Conservation (phyloP, 2,888 invertebrate species). For the Tiphia femorata region DNA sequence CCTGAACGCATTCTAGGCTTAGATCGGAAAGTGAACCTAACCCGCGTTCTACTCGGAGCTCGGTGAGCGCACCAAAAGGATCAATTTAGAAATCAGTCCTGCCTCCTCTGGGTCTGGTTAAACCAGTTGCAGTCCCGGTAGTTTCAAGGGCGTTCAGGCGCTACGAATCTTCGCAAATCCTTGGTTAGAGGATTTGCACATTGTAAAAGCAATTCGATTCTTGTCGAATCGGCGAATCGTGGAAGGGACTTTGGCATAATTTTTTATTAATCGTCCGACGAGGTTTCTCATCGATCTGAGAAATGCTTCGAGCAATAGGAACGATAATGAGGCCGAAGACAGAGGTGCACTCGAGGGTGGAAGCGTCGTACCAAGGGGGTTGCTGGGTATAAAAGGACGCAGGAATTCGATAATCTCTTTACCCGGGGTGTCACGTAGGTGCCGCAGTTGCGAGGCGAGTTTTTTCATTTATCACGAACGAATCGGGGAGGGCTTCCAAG, state of each 20-base stretch:
- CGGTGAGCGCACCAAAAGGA: slow-evolving; percentile 21
- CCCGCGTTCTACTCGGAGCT: no score
- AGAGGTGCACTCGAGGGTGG: not conserved
- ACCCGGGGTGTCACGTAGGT: slow-evolving; percentile 48
- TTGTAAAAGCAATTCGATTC: slow-evolving; percentile 10
- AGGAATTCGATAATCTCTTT: slow-evolving; percentile 52
- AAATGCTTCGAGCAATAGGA: no score
- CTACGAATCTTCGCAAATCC: slow-evolving; percentile 11
- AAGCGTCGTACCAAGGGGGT: slow-evolving; percentile 4
- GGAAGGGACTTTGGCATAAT: no score
- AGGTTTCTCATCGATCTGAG: no score
- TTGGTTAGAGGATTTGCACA: not conserved
- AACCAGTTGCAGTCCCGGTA: slow-evolving; percentile 41
- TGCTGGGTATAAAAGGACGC: slow-evolving; percentile 9
- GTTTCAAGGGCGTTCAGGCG: not conserved
- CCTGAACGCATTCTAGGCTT: no score
- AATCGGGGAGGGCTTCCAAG: slow-evolving; percentile 40
- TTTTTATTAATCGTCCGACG: no score
- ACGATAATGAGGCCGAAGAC: no score
- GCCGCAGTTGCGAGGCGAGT: slow-evolving; percentile 44
- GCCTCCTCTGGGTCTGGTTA: slow-evolving; percentile 39
- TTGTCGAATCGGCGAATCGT: no score
- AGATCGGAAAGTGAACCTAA: no score
- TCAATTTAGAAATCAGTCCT: slow-evolving; percentile 25
- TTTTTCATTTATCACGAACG: slow-evolving; percentile 51